Evolutionary conservation across 2,113 vertebrate species (phyloP), one percentile per base, ranked within the genome.

Genomic region (Ailuropoda melanoleuca): DNA sequence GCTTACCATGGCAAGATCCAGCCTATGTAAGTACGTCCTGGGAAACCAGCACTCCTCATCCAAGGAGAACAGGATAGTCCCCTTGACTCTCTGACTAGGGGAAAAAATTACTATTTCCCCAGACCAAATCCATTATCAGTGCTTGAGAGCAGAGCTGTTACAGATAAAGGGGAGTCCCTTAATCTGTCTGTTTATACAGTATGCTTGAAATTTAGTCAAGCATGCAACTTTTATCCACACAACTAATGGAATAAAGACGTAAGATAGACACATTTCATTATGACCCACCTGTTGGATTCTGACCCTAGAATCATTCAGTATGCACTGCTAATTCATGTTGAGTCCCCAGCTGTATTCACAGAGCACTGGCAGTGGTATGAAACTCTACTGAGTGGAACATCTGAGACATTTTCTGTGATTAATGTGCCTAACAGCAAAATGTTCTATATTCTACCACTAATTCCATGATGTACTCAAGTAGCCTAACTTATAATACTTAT

Each of bases 401-500:
- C 82, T 29, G 15, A 92, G 39, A 56, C 50, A 31, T 48, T 66
- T 62, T 87, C 12, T 85, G 26, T 46, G 74, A 46, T 39, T 21
- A 48, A 72, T 50, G 10, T 92, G 56, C 39, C 58, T 50, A 39
- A 31, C 0, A 89, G 60, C 46, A 96, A 21, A 81, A 48, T 12
- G 26, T 43, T 39, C 37, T 81, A 1, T 46, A 53, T 39, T 39
- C 80, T 10, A 53, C 39, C 50, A n/a, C 62, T 64, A 68, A 87
- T 26, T 39, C 19, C 60, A 55, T 23, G 8, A 85, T 34, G 12
- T 58, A 26, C 9, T 88, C 87, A 46, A 34, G 53, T 6, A 85
- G 29, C n/a, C 80, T 55, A n/a, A 86, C 74, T 90, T 87, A 95
- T 77, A 95, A 64, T 17, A 46, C 60, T 81, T 96, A 88, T 12